These are phyloP conservation scores for Babyrousa celebensis DNA, from an alignment of 2,797 vertebrate genomes.

Conservation along the genomic window DNA sequence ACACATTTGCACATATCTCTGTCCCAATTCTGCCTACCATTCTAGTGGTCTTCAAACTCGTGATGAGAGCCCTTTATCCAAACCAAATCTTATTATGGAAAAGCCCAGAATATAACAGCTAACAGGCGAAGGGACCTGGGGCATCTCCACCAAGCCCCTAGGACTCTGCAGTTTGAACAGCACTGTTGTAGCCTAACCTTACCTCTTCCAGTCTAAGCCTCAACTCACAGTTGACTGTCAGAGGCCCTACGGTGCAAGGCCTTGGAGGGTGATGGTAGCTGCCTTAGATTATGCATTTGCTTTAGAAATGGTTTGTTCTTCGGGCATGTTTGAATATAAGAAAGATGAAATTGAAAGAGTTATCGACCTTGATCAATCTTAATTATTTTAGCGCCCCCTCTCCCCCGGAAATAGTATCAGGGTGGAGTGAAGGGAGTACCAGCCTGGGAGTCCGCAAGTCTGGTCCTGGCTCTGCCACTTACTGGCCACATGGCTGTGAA, in stretches of 20 bases:
- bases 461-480: slow-evolving; percentile 18
- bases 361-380: slow-evolving; percentile 47
- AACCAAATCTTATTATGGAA: slow-evolving; percentile 28
- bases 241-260: not conserved
- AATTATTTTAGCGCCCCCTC: slow-evolving; percentile 11
- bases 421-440: not conserved
- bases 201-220: not conserved
- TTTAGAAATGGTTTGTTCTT: slow-evolving; percentile 62
- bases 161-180: not conserved
- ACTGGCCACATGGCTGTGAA: slow-evolving; percentile 3
- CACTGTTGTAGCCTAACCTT: not conserved
- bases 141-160: not conserved
- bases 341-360: slow-evolving; percentile 62
- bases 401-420: not conserved
- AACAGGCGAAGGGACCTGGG: not conserved
- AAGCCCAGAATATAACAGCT: not conserved
- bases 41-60: slow-evolving; percentile 40
- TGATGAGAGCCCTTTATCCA: slow-evolving; percentile 29
- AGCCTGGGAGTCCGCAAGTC: slow-evolving; percentile 19
- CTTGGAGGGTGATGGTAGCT: not conserved
- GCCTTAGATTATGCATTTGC: not conserved
- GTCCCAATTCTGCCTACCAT: not conserved
- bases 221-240: slow-evolving; percentile 3
- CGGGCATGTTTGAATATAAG: slow-evolving; percentile 36
- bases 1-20: not conserved